Percentiles rank a stretch among this genome's conserved stretches.
Evolutionary conservation across 2,888 invertebrate genomes (phyloP).

Genomic region (Willowsia nigromaculata): DNA sequence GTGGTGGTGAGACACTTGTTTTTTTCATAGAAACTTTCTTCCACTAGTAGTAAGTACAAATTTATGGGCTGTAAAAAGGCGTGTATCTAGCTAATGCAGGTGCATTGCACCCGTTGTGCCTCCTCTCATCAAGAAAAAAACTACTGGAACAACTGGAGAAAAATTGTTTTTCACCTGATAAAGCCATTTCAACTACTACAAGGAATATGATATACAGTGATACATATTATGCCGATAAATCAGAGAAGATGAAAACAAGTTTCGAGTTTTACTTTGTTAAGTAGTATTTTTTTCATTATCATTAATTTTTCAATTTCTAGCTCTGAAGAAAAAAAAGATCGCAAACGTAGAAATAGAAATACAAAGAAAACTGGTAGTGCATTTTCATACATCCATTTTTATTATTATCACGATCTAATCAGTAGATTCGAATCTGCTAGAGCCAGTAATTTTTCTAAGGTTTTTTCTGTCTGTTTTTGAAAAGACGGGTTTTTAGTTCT

Average conservation of each 20-base stretch:
- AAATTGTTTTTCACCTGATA: conserved; percentile 56
- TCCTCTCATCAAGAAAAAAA: background rate
- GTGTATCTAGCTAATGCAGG: conserved; percentile 42
- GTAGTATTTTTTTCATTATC: background rate
- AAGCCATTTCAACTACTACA: background rate
- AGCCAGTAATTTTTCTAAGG: conserved; percentile 11
- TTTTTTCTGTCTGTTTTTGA: background rate
- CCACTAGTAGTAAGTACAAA: background rate
- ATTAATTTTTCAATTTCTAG: background rate
- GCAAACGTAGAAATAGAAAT: background rate
- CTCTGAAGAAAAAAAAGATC: background rate
- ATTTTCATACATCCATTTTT: conserved; percentile 41
- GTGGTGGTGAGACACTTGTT: conserved; percentile 1
- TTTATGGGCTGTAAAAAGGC: conserved; percentile 42
- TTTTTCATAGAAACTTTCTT: background rate
- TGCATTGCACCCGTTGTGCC: conserved; percentile 36
- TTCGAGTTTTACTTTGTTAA: conserved; percentile 14
- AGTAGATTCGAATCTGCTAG: conserved; percentile 27
- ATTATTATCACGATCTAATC: conserved; percentile 17
- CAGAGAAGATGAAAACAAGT: conserved; percentile 51
- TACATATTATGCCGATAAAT: conserved; percentile 28
- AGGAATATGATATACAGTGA: background rate
- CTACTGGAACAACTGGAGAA: conserved; percentile 36
- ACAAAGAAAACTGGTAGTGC: background rate
- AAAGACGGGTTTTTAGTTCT: conserved; percentile 27